phyloP scores from a whole-genome alignment of 2,797 vertebrate genomes.

The Poecilia wingei region DNA sequence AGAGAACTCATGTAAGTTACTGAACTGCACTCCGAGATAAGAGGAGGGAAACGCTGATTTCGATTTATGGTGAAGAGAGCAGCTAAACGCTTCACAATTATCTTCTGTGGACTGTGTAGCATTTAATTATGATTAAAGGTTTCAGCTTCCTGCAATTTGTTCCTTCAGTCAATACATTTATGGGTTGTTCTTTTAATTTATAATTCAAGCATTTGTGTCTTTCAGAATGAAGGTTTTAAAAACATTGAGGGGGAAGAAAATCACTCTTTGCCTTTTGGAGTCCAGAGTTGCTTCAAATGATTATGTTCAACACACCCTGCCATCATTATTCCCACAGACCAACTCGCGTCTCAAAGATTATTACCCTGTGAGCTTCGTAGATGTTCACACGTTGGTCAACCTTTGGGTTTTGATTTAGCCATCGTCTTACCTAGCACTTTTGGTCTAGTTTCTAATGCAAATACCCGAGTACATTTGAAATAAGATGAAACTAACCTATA shows the following conservation, averaged over 20 bases:
- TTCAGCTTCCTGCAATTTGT: slow-evolving; percentile 9
- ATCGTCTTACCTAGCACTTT: too few species aligned
- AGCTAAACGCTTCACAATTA: slow-evolving; percentile 17
- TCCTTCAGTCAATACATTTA: not conserved
- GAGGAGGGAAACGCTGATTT: slow-evolving; percentile 13
- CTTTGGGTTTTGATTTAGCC: too few species aligned
- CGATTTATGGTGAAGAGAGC: slow-evolving; percentile 3
- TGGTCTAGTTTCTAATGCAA: too few species aligned
- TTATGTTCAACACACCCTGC: not conserved
- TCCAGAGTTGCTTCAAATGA: not conserved
- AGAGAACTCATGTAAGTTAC: not conserved
- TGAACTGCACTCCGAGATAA: not conserved
- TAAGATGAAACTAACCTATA: too few species aligned
- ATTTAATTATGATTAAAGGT: slow-evolving; percentile 3
- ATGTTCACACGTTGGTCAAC: not conserved
- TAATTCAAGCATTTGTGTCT: not conserved
- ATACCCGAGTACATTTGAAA: too few species aligned
- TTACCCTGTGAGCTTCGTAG: not conserved
- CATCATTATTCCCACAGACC: not conserved
- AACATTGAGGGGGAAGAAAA: not conserved
- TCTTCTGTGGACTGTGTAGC: not conserved
- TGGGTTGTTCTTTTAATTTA: slow-evolving; percentile 5
- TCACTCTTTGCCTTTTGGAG: not conserved
- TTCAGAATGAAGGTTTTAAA: not conserved
- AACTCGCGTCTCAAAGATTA: not conserved